phyloP scores from a whole-genome alignment of 2,113 vertebrate genomes.

The Anguilla rostrata region DNA sequence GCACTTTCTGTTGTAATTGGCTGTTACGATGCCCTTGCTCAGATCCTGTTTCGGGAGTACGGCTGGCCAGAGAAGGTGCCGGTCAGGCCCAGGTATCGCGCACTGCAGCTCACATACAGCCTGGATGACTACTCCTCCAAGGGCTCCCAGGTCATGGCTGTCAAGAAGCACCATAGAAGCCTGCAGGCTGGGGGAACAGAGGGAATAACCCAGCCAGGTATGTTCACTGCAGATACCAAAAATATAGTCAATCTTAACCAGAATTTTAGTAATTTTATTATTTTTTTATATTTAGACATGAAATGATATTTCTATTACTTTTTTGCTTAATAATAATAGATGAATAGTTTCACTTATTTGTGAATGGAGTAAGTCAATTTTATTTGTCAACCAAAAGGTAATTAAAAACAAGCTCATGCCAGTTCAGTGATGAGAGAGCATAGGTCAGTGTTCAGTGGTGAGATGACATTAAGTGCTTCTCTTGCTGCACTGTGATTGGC shows the following conservation, averaged over 20 bases:
- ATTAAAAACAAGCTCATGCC: too few species aligned
- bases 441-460: too few species aligned
- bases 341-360: too few species aligned
- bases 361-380: too few species aligned
- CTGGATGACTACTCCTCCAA: constrained; percentile 77
- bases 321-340: too few species aligned
- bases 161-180: constrained; percentile 68
- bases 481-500: background rate
- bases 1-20: background rate
- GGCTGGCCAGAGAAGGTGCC: constrained; percentile 70
- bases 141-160: constrained; percentile 56
- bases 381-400: too few species aligned
- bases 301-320: too few species aligned
- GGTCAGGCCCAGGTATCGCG: constrained; percentile 64
- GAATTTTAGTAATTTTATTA: too few species aligned
- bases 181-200: constrained; percentile 52
- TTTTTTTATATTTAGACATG: too few species aligned
- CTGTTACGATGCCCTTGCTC: background rate
- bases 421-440: too few species aligned
- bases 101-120: constrained; percentile 70
- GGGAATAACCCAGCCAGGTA: constrained; percentile 59
- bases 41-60: constrained; percentile 75
- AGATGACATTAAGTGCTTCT: background rate
- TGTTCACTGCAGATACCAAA: background rate
- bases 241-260: too few species aligned